A percentile compares a stretch with the other conserved stretches of the same genome.
Evolutionary conservation across 2,113 vertebrate species (phyloP).

Genomic region (Oreotragus oreotragus): DNA sequence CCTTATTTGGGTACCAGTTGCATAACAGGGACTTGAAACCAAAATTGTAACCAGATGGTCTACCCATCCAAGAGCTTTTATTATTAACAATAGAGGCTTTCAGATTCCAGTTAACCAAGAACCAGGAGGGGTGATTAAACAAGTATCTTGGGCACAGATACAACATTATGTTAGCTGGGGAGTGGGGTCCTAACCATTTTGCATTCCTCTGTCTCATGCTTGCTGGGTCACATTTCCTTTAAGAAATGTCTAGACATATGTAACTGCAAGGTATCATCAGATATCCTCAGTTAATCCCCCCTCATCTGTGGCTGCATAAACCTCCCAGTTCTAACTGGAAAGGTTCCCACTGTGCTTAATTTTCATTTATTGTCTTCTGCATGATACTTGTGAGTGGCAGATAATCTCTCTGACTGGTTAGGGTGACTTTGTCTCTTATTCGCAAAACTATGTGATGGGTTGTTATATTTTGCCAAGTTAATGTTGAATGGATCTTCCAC

Average conservation of each 20-base stretch:
- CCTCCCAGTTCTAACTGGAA: neutral
- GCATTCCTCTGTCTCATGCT: neutral
- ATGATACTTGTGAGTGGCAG: neutral
- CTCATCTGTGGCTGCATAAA: neutral
- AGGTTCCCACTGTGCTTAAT: neutral
- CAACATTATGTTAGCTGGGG: neutral
- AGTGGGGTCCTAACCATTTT: neutral
- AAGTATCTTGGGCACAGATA: neutral
- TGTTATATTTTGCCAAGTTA: neutral
- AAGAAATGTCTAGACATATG: neutral
- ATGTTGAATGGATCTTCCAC: neutral
- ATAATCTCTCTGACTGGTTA: neutral
- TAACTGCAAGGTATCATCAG: neutral
- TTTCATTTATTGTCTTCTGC: neutral
- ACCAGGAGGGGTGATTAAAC: neutral
- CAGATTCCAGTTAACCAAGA: neutral
- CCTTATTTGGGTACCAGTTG: neutral
- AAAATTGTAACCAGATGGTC: slow-evolving; percentile 10
- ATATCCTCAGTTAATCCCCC: neutral
- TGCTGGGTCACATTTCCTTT: neutral
- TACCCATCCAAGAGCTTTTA: neutral
- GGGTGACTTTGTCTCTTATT: neutral
- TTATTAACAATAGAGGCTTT: neutral
- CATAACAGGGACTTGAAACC: neutral
- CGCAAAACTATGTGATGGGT: neutral